Conservation (phyloP, 2,113 vertebrate genomes). For the Siniperca knerii region DNA sequence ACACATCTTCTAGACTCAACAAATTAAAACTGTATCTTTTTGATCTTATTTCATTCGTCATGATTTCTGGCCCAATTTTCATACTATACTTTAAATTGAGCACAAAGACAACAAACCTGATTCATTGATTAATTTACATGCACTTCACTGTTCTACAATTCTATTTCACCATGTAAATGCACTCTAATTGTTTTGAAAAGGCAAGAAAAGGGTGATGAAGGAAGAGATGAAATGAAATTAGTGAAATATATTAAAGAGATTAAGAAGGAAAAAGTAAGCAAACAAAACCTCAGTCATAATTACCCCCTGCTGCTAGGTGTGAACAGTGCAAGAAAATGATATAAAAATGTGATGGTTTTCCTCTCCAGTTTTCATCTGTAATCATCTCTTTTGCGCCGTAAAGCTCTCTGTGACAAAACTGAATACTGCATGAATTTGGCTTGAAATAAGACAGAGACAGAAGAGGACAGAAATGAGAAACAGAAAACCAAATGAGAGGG, state of each 20-base stretch:
- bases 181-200: not conserved
- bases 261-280: not conserved
- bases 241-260: not conserved
- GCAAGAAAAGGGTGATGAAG: not conserved
- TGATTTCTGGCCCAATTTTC: conserved; percentile 13
- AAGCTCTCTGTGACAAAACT: conserved; percentile 12
- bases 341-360: not conserved
- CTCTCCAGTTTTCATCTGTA: not conserved
- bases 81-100: not conserved
- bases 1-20: not conserved
- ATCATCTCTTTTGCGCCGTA: conserved; percentile 7
- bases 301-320: not conserved
- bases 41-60: not conserved
- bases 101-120: not conserved
- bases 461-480: not conserved
- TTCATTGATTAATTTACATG: not conserved
- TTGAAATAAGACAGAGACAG: conserved; percentile 6
- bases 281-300: not conserved
- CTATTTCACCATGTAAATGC: not conserved
- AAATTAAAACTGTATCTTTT: conserved; percentile 5
- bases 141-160: not conserved
- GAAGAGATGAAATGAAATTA: not conserved
- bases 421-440: conserved; percentile 21
- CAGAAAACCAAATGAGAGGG: not conserved
- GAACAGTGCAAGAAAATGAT: not conserved